Evolutionary conservation across 2,797 vertebrate species (phyloP).

Genomic region (Crax fasciolata): DNA sequence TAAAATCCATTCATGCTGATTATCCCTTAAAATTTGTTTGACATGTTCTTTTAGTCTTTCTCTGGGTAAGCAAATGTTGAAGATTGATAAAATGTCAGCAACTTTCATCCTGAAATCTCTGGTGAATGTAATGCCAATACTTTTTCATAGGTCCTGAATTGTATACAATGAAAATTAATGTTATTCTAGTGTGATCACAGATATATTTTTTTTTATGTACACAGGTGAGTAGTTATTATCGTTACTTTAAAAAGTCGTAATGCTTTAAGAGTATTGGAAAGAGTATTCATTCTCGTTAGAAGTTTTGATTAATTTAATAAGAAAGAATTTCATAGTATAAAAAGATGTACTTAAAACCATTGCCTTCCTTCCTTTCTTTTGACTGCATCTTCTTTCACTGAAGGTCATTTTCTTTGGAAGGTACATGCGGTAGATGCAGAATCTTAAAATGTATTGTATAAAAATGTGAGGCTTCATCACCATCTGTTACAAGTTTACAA

Average conservation of each 20-base stretch:
- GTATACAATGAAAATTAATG: conserved; percentile 63
- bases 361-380: conserved; percentile 40
- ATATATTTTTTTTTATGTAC: background rate
- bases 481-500: conserved; percentile 85
- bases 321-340: conserved; percentile 45
- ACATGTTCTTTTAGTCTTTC: conserved; percentile 73
- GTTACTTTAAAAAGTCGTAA: conserved; percentile 33
- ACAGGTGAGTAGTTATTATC: conserved; percentile 54
- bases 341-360: conserved; percentile 54
- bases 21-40: conserved; percentile 69
- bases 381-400: conserved; percentile 70
- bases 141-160: conserved; percentile 63
- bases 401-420: conserved; percentile 84
- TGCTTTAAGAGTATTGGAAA: conserved; percentile 25
- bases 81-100: conserved; percentile 76
- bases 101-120: conserved; percentile 47
- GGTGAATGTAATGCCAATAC: conserved; percentile 35
- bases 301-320: conserved; percentile 66
- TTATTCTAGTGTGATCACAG: background rate
- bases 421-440: conserved; percentile 77
- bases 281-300: conserved; percentile 58
- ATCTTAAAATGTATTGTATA: conserved; percentile 82
- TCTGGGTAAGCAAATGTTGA: conserved; percentile 72
- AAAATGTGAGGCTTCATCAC: conserved; percentile 83
- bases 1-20: conserved; percentile 62